phyloP scores from a whole-genome alignment of 1,140 invertebrate species.

The Charaxes varanes region DNA sequence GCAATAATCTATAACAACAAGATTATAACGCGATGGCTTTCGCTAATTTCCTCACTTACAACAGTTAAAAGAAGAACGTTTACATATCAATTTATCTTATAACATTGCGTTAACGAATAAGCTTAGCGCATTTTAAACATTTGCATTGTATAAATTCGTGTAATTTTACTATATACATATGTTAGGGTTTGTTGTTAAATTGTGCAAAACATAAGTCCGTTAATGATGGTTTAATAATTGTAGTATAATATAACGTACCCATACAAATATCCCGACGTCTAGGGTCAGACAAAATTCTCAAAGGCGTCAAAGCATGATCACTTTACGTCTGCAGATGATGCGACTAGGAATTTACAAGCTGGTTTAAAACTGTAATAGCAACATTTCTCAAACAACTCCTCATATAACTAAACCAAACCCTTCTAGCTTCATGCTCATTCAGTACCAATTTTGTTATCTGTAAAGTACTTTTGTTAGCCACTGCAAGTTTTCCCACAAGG shows the following conservation, averaged over 20 bases:
- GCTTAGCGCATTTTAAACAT: too few species aligned
- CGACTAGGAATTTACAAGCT: constrained; percentile 18
- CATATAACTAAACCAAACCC: constrained; percentile 14
- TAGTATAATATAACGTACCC: constrained; percentile 17
- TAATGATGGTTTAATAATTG: too few species aligned
- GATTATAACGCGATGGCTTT: too few species aligned
- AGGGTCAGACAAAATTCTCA: constrained; percentile 5
- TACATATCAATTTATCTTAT: too few species aligned
- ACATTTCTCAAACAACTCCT: constrained; percentile 16
- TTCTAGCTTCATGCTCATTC: constrained; percentile 19
- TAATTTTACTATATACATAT: too few species aligned
- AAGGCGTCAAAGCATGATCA: constrained; percentile 18
- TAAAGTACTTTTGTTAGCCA: constrained; percentile 12
- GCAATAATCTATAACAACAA: too few species aligned
- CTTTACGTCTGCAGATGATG: constrained; percentile 11
- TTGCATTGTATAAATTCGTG: too few species aligned
- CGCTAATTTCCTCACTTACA: constrained; percentile 1
- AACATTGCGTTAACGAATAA: too few species aligned
- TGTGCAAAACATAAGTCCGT: too few species aligned
- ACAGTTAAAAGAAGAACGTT: too few species aligned
- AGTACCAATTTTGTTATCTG: constrained; percentile 5
- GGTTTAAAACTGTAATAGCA: constrained; percentile 12
- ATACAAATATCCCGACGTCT: constrained; percentile 8
- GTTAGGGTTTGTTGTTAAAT: too few species aligned
- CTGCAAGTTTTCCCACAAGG: constrained; percentile 8